phyloP scores from a whole-genome alignment of 2,113 vertebrate genomes.

The Sceloporus tristichus region DNA sequence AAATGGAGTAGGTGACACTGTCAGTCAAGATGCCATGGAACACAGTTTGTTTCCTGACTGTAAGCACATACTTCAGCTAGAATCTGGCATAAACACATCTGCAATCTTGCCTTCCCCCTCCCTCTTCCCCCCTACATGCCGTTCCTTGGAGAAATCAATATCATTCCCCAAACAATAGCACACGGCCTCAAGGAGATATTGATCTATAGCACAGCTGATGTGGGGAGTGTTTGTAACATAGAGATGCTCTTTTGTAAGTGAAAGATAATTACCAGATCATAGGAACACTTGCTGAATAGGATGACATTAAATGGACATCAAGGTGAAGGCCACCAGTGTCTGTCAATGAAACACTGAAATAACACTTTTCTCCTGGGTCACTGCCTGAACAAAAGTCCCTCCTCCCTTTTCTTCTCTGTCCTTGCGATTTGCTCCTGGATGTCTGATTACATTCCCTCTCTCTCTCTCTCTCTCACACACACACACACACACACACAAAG shows the following conservation, averaged over 20 bases:
- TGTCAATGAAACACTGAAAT: conserved; percentile 24
- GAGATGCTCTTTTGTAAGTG: conserved; percentile 77
- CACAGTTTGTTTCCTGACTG: background rate
- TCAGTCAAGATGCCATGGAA: background rate
- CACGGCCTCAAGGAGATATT: conserved; percentile 75
- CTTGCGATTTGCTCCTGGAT: conserved; percentile 24
- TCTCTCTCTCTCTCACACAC: background rate
- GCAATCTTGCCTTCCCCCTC: conserved; percentile 53
- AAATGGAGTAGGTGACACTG: background rate
- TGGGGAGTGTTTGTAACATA: conserved; percentile 72
- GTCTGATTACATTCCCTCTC: background rate
- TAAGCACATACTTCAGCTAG: conserved; percentile 43
- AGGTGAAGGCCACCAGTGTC: conserved; percentile 69
- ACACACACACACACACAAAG: too few relatives aligned
- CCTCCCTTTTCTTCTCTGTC: conserved; percentile 52
- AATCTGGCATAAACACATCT: conserved; percentile 24
- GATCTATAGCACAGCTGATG: conserved; percentile 70
- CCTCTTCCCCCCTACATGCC: conserved; percentile 39
- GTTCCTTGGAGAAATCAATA: conserved; percentile 68
- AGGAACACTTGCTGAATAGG: conserved; percentile 74
- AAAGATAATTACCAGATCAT: conserved; percentile 81
- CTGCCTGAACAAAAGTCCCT: conserved; percentile 41
- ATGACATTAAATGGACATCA: conserved; percentile 72
- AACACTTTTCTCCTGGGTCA: conserved; percentile 27
- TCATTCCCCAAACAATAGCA: conserved; percentile 72